Conservation (phyloP, 2,113 vertebrate genomes). For the Eurypyga helias region DNA sequence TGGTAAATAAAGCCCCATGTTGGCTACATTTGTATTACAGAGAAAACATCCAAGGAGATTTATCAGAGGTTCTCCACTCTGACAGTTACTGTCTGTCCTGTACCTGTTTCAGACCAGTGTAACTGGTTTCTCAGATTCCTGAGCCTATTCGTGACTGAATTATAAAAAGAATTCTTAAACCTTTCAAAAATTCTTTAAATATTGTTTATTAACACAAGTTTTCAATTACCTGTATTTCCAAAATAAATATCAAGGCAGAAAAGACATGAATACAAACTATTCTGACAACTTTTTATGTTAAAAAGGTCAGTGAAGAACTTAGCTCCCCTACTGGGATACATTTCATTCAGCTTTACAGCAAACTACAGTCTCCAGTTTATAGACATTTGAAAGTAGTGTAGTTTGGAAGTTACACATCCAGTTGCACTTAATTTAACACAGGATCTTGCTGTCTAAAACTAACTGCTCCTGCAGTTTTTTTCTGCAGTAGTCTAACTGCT, state of each 20-base stretch:
- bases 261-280: neutral
- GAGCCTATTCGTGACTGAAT: neutral
- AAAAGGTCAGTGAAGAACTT: neutral
- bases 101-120: neutral
- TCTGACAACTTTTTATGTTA: neutral
- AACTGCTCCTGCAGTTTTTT: neutral
- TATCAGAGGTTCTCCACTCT: neutral
- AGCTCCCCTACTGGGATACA: neutral
- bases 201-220: neutral
- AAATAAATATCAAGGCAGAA: neutral
- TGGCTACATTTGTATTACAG: neutral
- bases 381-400: neutral
- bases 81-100: neutral
- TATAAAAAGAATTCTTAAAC: neutral
- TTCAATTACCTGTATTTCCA: neutral
- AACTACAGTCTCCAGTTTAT: neutral
- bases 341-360: neutral
- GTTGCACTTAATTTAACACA: neutral
- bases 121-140: neutral
- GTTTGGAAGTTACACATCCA: neutral
- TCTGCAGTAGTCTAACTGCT: neutral
- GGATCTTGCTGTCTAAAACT: neutral
- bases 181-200: neutral
- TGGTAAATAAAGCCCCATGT: neutral
- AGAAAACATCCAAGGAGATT: neutral